Evolutionary conservation across 2,888 invertebrate species (phyloP).

Genomic region (Eudasyphora cyanicolor): DNA sequence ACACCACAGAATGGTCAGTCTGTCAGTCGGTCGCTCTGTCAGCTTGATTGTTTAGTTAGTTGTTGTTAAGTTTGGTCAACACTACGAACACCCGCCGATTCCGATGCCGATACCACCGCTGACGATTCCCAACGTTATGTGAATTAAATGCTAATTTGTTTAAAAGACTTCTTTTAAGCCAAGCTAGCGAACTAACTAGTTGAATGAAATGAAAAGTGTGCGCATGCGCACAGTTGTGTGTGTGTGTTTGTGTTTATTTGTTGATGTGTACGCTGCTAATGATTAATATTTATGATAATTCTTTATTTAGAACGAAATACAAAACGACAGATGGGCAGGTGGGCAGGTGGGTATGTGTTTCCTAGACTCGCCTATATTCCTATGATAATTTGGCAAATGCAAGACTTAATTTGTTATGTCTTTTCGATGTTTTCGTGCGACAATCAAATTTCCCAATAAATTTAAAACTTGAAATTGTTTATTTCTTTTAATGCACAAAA

Average conservation of each 20-base stretch:
- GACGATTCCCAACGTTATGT: constrained; percentile 48
- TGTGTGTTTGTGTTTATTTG: neutral
- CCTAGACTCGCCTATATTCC: too few relatives aligned
- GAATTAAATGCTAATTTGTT: constrained; percentile 68
- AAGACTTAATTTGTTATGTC: neutral
- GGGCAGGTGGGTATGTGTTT: neutral
- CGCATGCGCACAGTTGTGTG: neutral
- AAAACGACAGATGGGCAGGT: neutral
- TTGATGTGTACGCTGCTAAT: too few relatives aligned
- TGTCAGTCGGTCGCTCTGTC: neutral
- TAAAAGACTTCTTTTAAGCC: neutral
- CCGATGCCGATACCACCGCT: too few relatives aligned
- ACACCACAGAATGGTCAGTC: constrained; percentile 12
- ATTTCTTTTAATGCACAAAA: neutral
- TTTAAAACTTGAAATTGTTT: neutral
- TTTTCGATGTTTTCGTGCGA: neutral
- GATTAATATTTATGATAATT: neutral
- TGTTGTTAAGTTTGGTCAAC: neutral
- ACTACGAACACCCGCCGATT: neutral
- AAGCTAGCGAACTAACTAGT: neutral
- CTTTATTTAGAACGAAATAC: neutral
- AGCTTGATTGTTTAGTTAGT: neutral
- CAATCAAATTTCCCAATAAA: neutral
- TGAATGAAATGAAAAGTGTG: neutral
- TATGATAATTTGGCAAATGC: neutral